Conservation (phyloP, 2,888 invertebrate species). For the Eueremaeus valkanovi region DNA sequence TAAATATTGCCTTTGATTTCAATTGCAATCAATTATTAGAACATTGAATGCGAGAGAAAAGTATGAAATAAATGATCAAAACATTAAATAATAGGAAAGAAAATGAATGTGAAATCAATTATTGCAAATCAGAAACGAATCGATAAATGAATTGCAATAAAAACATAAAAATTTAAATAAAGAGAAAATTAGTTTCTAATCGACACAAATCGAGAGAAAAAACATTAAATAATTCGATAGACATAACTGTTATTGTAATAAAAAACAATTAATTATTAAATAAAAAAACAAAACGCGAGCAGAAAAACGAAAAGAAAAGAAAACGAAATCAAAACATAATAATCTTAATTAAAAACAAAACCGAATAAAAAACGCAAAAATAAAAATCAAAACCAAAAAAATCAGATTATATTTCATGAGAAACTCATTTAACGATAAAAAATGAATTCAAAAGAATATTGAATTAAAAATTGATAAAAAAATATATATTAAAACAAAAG, state of each 20-base stretch:
- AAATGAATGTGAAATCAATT: neutral
- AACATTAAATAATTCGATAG: no score
- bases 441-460: neutral
- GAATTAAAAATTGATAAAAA: neutral
- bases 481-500: neutral
- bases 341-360: no score
- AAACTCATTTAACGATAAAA: no score
- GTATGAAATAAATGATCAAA: neutral
- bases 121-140: no score
- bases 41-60: neutral
- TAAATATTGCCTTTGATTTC: slow-evolving; percentile 1
- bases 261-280: neutral
- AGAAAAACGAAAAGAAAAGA: no score
- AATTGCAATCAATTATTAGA: slow-evolving; percentile 30
- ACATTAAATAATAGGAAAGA: neutral
- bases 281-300: neutral
- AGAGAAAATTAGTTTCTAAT: no score
- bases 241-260: neutral
- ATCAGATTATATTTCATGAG: neutral
- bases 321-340: neutral
- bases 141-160: no score
- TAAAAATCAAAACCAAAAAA: no score
- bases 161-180: no score
- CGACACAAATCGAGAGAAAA: no score
- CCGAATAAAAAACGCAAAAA: no score